Conservation (phyloP, 37 sponge, comb jelly and placozoan genomes). For the Agelas oroides region DNA sequence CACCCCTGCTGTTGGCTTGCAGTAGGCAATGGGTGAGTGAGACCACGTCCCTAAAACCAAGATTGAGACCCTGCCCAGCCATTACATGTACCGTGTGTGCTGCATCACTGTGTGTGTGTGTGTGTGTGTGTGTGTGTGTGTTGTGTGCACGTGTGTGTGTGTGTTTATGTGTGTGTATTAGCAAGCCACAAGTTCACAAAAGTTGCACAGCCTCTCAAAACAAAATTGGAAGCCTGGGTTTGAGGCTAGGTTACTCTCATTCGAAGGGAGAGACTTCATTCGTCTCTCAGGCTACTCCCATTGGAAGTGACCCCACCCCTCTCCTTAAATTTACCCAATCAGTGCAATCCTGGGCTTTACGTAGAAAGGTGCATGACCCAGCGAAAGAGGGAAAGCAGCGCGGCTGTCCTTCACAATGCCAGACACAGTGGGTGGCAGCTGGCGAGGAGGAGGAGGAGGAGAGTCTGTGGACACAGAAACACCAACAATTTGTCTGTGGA, state of each 20-base stretch:
- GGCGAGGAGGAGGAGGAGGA: neutral
- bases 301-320: too few relatives aligned
- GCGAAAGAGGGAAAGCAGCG: conserved; percentile 63
- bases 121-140: conserved; percentile 11
- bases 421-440: conserved; percentile 60
- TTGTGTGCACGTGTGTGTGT: neutral
- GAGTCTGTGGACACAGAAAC: neutral
- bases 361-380: conserved; percentile 62
- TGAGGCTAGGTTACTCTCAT: too few relatives aligned
- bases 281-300: too few relatives aligned
- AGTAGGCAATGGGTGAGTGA: conserved; percentile 29
- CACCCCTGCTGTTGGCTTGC: conserved; percentile 37
- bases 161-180: neutral
- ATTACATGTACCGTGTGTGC: conserved; percentile 85
- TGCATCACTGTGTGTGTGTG: conserved; percentile 51
- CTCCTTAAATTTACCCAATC: conserved; percentile 69
- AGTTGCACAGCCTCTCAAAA: too few relatives aligned
- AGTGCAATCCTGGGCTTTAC: conserved; percentile 67
- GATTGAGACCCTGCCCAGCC: conserved; percentile 85
- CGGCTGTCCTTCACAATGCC: conserved; percentile 26
- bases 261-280: too few relatives aligned
- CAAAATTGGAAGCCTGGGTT: too few relatives aligned
- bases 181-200: too few relatives aligned
- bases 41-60: conserved; percentile 78
- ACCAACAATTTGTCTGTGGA: neutral